Conservation (phyloP, 2,888 invertebrate genomes). For the Spialia ferax region DNA sequence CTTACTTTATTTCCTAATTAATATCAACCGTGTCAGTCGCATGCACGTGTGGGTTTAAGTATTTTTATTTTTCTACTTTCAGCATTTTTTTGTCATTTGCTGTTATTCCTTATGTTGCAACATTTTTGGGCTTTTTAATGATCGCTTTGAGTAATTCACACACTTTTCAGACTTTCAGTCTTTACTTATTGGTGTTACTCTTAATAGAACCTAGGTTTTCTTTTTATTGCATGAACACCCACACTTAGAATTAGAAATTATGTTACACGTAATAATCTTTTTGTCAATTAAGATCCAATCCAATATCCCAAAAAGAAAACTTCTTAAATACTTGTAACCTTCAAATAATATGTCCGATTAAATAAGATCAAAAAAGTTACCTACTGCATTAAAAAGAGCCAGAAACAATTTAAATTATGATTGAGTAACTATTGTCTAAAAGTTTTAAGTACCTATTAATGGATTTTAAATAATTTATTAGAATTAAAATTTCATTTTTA, state of each 20-base stretch:
- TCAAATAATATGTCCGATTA: no score
- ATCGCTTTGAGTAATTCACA: not conserved
- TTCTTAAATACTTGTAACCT: no score
- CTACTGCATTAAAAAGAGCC: no score
- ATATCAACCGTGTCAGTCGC: conserved; percentile 83
- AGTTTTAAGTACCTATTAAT: no score
- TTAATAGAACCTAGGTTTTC: not conserved
- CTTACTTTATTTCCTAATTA: conserved; percentile 81
- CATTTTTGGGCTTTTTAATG: not conserved
- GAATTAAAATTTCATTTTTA: conserved; percentile 57
- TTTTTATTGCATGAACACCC: conserved; percentile 36
- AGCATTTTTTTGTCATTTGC: conserved; percentile 32
- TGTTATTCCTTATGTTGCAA: conserved; percentile 24
- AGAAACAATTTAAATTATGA: no score
- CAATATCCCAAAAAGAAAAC: no score
- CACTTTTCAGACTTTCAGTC: not conserved
- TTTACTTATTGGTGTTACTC: not conserved
- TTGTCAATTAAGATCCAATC: no score
- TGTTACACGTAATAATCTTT: not conserved
- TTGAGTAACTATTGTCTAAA: no score
- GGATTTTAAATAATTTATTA: not conserved
- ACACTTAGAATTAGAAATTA: conserved; percentile 26
- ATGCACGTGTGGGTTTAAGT: conserved; percentile 82
- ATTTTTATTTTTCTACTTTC: conserved; percentile 49
- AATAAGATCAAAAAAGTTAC: no score